Base-by-base conservation (phyloP, 2,797 vertebrate species). In the Anisognathus igniventris region DNA sequence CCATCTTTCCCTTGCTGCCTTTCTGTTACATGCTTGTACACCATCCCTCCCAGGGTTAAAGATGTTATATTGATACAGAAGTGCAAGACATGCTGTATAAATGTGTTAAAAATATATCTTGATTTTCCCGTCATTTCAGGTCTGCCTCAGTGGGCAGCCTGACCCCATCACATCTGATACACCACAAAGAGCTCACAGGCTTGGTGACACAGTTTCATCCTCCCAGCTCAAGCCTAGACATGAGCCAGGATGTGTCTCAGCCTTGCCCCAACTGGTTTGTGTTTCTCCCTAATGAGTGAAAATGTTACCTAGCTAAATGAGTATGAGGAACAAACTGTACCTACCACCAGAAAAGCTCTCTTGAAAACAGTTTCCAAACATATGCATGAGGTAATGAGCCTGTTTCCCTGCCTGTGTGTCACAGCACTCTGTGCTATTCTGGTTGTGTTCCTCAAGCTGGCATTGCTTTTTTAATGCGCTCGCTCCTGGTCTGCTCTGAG, bases 311-410 rank as follows among this genome's bases (percentile, higher is more conserved):
- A 92, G 82, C 66, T 88, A 93, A 93, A 94, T 20, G 74, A 80
- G 66, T 72, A 13, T 20, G 84, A 83, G 61, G 92, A 92, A 94
- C 84, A 91, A 88, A 78, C 95, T 78, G 89, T 96, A 94, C 94
- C 72, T 96, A 78, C 50, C 58, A 24, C 51, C 85, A 93, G 84
- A 83, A 93, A 61, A 62, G 84, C 87, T 97, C 88, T 56, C 68
- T 84, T 3, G 9, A 56, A 89, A 91, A 88, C 91, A 78, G 72
- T 95, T 96, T 95, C 87, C 91, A 95, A 94, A 97, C 92, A 88
- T 88, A 94, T 33, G 75, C 79, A 56, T 94, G 95, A 96, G 86
- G 91, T 87, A 96, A 94, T 77, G 93, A 77, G 65, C 71, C 68
- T 88, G 37, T 90, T 96, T 93, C 71, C 83, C 78, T 75, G 88